Base-by-base conservation (phyloP, 2,888 invertebrate genomes). In the Cetonia aurata region DNA sequence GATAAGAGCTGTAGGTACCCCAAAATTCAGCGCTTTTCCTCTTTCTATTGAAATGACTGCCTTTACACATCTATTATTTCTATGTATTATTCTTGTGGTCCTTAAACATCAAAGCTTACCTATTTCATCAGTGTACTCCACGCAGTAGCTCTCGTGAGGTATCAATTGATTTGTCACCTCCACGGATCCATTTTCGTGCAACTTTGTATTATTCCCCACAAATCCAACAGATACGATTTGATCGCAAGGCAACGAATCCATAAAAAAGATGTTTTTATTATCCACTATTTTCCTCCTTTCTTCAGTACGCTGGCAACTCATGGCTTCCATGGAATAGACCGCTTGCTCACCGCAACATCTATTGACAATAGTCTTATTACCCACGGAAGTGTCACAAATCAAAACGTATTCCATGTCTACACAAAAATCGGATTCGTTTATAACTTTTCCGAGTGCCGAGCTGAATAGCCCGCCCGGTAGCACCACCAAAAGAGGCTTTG, bases 321-420 rank as follows among this genome's bases (percentile, higher is more conserved):
- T 50, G 2, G 37, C 41, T 65, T 50, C 17, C 15, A 50, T 65
- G 6, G 67, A 70, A 48, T 62, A 70, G n/a, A 65, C 65, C 17
- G 55, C 53, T 6, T 65, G 19, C 37, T 37, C 12, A 17, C 65
- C 69, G 17, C 69, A 70, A 53, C 69, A 70, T 33, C 69, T 52
- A 55, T 70, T 60, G 10, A 70, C 55, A 33, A 70, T 6, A 46
- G 69, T 70, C 17, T 41, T 69, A 41, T 65, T 65, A 9, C 69
- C 62, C 10, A 62, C 46, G 19, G 55, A 44, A 0, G n/a, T 53
- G 46, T 53, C 50, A 50, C 62, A 65, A 31, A 65, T 37, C 17
- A 65, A 10, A 17, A 50, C n/a, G 13, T 65, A 65, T 33, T 65
- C 62, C 62, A 65, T 65, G 48, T 65, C 62, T 37, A 65, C 37